These are phyloP conservation scores for Eupleurogrammus muticus DNA, from an alignment of 2,797 vertebrate species.

Conservation along the genomic window DNA sequence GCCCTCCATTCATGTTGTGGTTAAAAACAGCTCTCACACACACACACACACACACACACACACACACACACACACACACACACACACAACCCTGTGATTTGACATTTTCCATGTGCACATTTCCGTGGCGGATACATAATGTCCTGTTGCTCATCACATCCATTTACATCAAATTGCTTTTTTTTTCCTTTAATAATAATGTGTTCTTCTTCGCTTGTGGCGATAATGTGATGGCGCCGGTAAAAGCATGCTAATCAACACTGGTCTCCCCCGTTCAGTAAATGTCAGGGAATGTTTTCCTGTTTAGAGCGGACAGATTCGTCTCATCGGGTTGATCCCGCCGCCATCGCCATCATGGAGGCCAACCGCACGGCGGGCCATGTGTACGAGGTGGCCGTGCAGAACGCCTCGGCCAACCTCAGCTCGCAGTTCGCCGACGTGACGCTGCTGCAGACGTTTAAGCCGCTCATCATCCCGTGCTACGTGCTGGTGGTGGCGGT, in stretches of 20 bases:
- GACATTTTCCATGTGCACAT: slow-evolving; percentile 23
- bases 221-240: slow-evolving; percentile 8
- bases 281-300: slow-evolving; percentile 37
- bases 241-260: slow-evolving; percentile 30
- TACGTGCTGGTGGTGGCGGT: slow-evolving; percentile 84
- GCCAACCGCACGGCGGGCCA: no score
- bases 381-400: slow-evolving; percentile 70
- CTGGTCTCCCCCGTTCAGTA: slow-evolving; percentile 5
- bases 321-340: no score
- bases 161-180: slow-evolving; percentile 26
- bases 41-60: background rate
- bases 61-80: background rate
- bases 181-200: slow-evolving; percentile 7
- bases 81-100: slow-evolving; percentile 1
- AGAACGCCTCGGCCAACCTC: slow-evolving; percentile 71
- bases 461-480: slow-evolving; percentile 81
- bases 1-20: background rate
- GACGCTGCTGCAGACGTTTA: slow-evolving; percentile 79
- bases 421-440: slow-evolving; percentile 81
- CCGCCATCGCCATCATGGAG: no score
- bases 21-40: background rate
- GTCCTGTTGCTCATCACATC: background rate
- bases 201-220: background rate
- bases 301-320: no score
- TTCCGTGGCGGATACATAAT: background rate